Evolutionary conservation across 2,113 vertebrate genomes (phyloP).

Genomic region (Donacobius atricapilla): DNA sequence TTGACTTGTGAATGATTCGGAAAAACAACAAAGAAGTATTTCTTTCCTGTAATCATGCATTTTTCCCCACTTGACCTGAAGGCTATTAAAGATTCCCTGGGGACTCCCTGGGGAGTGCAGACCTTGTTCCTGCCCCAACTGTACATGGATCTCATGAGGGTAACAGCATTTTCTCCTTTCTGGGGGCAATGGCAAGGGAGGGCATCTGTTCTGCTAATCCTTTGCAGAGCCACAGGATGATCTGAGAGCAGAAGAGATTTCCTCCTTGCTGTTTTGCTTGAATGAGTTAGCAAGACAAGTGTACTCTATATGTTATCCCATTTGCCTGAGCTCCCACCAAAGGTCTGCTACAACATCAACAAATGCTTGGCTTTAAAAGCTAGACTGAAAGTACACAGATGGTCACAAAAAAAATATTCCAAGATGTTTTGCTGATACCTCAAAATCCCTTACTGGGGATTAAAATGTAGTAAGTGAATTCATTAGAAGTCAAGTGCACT

Average conservation of each 20-base stretch:
- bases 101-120: background rate
- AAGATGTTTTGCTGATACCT: background rate
- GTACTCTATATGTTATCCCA: background rate
- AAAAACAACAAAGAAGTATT: background rate
- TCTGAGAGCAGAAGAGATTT: background rate
- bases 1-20: background rate
- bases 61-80: background rate
- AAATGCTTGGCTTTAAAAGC: background rate
- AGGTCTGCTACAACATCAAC: background rate
- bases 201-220: background rate
- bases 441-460: background rate
- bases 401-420: background rate
- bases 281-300: background rate
- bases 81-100: background rate
- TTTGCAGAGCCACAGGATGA: background rate
- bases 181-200: background rate
- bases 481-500: background rate
- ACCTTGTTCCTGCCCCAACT: background rate
- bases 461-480: background rate
- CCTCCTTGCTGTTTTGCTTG: rapidly evolving
- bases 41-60: background rate
- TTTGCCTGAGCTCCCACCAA: background rate
- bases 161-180: background rate
- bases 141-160: background rate
- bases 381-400: background rate